Conservation (phyloP, 2,888 invertebrate genomes). For the Blastobasis adustella region DNA sequence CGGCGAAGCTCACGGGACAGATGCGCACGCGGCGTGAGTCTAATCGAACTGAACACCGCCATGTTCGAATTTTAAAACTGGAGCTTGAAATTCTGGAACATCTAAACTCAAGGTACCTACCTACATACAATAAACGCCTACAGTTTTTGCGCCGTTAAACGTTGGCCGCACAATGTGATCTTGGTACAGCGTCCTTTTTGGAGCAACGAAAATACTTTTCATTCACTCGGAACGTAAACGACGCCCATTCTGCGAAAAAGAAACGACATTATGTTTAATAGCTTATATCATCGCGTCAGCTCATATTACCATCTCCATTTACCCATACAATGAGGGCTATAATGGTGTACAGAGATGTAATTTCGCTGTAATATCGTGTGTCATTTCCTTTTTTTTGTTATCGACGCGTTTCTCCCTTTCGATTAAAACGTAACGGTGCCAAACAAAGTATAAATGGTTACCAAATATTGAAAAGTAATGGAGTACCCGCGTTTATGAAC, state of each 20-base stretch:
- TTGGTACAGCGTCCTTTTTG: constrained; percentile 23
- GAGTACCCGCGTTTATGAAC: too few relatives aligned
- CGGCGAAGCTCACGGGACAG: constrained; percentile 25
- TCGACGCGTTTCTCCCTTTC: too few relatives aligned
- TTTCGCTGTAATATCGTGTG: too few relatives aligned
- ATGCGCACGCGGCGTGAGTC: constrained; percentile 42
- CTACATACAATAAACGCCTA: constrained; percentile 23
- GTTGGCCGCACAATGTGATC: constrained; percentile 19
- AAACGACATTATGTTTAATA: too few relatives aligned
- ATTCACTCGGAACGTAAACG: constrained; percentile 8
- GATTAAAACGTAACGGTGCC: too few relatives aligned
- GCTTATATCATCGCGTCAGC: constrained; percentile 1
- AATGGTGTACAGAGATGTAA: too few relatives aligned
- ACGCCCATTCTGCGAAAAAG: too few relatives aligned
- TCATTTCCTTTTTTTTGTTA: too few relatives aligned
- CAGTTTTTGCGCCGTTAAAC: constrained; percentile 10
- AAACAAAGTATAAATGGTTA: too few relatives aligned
- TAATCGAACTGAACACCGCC: constrained; percentile 41
- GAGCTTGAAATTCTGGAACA: constrained; percentile 13
- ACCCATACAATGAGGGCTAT: too few relatives aligned
- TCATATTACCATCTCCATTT: not conserved
- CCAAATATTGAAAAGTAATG: too few relatives aligned
- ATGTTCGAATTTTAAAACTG: constrained; percentile 46
- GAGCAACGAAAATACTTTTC: too few relatives aligned
- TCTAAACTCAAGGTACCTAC: constrained; percentile 11